Evolutionary conservation across 2,113 vertebrate genomes (phyloP).

Genomic region (Pseudopodoces humilis): DNA sequence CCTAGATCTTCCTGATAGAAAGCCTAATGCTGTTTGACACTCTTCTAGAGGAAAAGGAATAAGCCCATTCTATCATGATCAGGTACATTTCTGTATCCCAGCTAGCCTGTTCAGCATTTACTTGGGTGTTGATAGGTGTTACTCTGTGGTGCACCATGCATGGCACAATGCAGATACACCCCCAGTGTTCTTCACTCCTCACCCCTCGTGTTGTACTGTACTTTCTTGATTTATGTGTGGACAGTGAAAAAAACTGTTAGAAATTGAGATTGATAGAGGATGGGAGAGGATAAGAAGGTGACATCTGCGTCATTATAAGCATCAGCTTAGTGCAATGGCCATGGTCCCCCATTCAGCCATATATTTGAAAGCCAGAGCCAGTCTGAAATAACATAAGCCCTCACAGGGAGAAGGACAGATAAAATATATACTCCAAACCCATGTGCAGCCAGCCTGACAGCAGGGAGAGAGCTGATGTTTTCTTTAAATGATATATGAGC

Average conservation of each 20-base stretch:
- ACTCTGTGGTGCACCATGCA: neutral
- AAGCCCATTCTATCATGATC: neutral
- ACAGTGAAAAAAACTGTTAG: neutral
- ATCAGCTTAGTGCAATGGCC: neutral
- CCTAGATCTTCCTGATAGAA: neutral
- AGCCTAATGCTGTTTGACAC: neutral
- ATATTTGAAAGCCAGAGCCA: neutral
- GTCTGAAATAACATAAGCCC: neutral
- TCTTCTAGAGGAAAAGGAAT: neutral
- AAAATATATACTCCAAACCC: neutral
- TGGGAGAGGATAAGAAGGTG: neutral
- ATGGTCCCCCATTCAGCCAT: neutral
- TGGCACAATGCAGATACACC: accelerated
- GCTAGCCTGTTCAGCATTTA: neutral
- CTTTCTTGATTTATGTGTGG: neutral
- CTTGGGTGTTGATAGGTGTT: neutral
- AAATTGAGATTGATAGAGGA: neutral
- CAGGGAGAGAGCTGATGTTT: neutral
- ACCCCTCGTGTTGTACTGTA: neutral
- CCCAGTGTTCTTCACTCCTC: neutral
- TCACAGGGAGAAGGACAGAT: neutral
- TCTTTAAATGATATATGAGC: neutral
- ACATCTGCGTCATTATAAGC: neutral
- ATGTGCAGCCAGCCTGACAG: neutral
- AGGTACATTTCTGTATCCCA: neutral